Evolutionary conservation across 2,113 vertebrate genomes (phyloP).

Genomic region (Clarias batrachus): DNA sequence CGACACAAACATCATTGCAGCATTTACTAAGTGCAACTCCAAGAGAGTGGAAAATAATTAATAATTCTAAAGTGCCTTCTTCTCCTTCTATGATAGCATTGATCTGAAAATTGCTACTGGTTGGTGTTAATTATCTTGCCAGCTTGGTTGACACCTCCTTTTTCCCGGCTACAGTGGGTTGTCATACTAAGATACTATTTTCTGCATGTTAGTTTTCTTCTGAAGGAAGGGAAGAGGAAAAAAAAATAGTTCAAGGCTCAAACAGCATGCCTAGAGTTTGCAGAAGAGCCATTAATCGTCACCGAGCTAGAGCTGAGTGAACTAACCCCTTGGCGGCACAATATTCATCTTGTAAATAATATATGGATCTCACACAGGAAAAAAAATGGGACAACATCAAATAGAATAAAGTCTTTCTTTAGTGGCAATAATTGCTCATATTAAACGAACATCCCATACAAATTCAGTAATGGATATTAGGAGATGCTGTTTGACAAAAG

Average conservation of each 20-base stretch:
- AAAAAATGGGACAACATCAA: constrained; percentile 28
- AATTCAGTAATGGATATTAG: constrained; percentile 18
- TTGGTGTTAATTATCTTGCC: constrained; percentile 75
- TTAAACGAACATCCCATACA: constrained; percentile 33
- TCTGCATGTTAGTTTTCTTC: constrained; percentile 66
- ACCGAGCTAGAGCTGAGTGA: constrained; percentile 42
- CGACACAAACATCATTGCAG: constrained; percentile 56
- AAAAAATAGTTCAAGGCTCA: constrained; percentile 50
- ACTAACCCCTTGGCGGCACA: constrained; percentile 44
- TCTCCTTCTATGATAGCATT: constrained; percentile 66
- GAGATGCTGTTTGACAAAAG: constrained; percentile 14
- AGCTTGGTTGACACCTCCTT: constrained; percentile 69
- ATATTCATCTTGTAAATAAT: constrained; percentile 53
- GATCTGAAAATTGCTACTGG: constrained; percentile 73
- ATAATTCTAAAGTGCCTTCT: constrained; percentile 65
- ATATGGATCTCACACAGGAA: constrained; percentile 26
- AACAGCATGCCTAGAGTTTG: constrained; percentile 67
- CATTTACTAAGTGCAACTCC: constrained; percentile 65
- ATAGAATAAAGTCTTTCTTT: constrained; percentile 26
- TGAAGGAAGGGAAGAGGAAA: constrained; percentile 56
- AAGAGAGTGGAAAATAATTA: constrained; percentile 69
- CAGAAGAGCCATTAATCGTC: constrained; percentile 67
- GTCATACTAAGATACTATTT: constrained; percentile 72
- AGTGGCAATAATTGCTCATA: constrained; percentile 37
- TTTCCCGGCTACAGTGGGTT: constrained; percentile 62